Evolutionary conservation across 1,140 invertebrate genomes (phyloP), one percentile per base, ranked within the genome.

Genomic region (Lasaia peninsularis): DNA sequence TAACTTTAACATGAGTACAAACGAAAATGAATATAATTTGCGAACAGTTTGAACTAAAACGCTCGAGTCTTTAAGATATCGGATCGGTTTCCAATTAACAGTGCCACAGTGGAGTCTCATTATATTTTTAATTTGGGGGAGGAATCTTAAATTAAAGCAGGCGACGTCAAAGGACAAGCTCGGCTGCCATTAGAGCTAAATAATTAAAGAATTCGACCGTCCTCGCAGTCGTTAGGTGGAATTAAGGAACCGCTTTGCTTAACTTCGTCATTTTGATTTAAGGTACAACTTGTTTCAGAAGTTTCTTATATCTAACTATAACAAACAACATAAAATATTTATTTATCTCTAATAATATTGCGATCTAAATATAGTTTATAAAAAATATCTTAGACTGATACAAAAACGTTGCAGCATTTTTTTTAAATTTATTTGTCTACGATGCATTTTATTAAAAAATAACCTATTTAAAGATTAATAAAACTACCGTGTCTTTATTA

Each of bases 91-190:
- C 83, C 86, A 88, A 88, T 88, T 88, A 88, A 86, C 83, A 79
- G 74, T 65, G 73, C 60, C 71, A 80, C 75, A 73, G 80, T 76
- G 79, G 65, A 66, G 69, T 78, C 85, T 88, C 86, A 86, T 88
- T 88, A 88, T 88, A 88, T 88, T 88, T 88, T 88, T 88, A 86
- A 88, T 86, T 88, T 86, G 83, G 79, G 86, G 85, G 83, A 68
- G 79, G 81, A 82, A 80, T 86, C 71, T 73, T 73, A 81, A 86
- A 88, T 86, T 88, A 88, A 85, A 84, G 72, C 77, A 73, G 62
- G 70, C 79, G 75, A 78, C 78, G 83, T 86, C 81, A 88, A 86
- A 86, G 86, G 82, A 84, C 82, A 86, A 71, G 67, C 74, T 64
- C 71, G 75, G 52, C 74, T 75, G 75, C 80, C 78, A 86, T 86